Conservation (phyloP, 2,797 vertebrate genomes). For the Scyliorhinus canicula region DNA sequence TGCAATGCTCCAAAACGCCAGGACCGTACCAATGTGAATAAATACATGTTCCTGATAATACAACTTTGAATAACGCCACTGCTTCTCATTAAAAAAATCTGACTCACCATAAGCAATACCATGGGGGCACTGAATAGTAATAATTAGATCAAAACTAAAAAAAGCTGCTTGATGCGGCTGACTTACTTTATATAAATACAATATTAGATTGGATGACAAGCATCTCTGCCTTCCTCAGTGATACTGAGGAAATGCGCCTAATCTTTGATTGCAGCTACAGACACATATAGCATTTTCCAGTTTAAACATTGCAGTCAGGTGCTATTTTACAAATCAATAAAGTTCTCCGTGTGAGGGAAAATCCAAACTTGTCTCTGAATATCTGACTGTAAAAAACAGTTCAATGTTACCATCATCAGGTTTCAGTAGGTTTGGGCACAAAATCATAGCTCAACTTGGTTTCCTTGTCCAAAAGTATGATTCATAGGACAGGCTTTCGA, state of each 20-base stretch:
- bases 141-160: background rate
- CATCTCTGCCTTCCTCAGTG: background rate
- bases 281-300: background rate
- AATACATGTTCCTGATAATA: background rate
- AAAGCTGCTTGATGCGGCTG: background rate
- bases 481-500: background rate
- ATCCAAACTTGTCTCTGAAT: background rate
- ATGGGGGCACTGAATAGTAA: background rate
- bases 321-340: background rate
- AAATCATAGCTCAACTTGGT: background rate
- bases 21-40: background rate
- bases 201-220: background rate
- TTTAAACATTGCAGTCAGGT: background rate
- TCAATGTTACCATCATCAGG: background rate
- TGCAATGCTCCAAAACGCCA: background rate
- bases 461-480: background rate
- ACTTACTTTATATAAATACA: background rate
- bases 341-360: background rate
- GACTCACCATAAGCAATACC: background rate
- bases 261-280: background rate
- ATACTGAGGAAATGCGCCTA: background rate
- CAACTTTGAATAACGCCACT: background rate
- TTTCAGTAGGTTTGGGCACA: background rate
- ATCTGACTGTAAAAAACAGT: background rate
- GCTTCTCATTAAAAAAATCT: background rate